These are phyloP conservation scores for Lasioglossum albipes DNA, from an alignment of 1,140 invertebrate genomes.

Conservation along the genomic window DNA sequence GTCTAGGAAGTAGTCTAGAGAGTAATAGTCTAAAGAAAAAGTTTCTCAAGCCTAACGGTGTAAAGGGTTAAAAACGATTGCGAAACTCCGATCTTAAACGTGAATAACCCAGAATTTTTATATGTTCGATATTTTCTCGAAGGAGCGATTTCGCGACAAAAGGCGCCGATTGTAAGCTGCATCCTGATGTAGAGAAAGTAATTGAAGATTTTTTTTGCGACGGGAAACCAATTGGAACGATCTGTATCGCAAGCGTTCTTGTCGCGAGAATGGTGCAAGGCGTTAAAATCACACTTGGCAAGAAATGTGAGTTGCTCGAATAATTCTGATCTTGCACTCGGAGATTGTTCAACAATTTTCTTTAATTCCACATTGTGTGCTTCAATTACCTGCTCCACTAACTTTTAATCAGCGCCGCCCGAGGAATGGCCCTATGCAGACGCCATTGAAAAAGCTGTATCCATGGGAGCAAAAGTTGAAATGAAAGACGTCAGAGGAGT, in stretches of 20 bases:
- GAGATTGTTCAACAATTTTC: too few species aligned
- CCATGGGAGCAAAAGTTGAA: slow-evolving; percentile 81
- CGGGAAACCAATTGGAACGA: slow-evolving; percentile 82
- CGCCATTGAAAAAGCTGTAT: slow-evolving; percentile 79
- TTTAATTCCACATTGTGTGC: neutral
- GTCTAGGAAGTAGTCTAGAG: too few species aligned
- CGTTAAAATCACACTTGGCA: slow-evolving; percentile 82
- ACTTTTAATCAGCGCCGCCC: slow-evolving; percentile 63
- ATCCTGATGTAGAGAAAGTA: slow-evolving; percentile 79
- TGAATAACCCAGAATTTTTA: neutral
- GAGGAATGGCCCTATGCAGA: slow-evolving; percentile 82
- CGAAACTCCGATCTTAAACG: too few species aligned
- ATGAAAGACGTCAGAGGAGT: slow-evolving; percentile 78
- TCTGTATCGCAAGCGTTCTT: slow-evolving; percentile 83
- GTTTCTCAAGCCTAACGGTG: too few species aligned
- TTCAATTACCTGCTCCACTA: neutral
- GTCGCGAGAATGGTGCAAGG: slow-evolving; percentile 80
- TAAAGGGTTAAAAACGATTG: too few species aligned
- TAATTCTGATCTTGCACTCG: neutral
- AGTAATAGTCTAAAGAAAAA: too few species aligned
- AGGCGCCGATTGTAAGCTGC: slow-evolving; percentile 80
- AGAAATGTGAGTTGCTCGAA: slow-evolving; percentile 67
- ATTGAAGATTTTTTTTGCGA: slow-evolving; percentile 81
- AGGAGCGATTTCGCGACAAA: slow-evolving; percentile 83
- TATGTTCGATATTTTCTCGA: neutral